Base-by-base conservation (phyloP, 2,113 vertebrate species). In the Rhodinocichla rosea region DNA sequence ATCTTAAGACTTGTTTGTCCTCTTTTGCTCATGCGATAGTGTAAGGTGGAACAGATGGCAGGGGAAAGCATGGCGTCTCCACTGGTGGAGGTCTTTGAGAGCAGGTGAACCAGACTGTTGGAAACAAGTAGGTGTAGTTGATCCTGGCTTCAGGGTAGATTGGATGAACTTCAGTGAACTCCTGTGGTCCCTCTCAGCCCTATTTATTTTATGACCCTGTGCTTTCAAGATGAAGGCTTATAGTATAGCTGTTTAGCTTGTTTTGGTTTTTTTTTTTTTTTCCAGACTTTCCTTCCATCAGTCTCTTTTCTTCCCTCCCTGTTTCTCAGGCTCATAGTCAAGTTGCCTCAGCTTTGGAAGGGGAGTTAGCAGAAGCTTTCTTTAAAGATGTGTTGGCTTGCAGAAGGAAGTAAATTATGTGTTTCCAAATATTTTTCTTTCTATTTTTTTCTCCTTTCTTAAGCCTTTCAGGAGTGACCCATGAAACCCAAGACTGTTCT, bases 401-500 rank as follows among this genome's bases (percentile, higher is more conserved):
- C 82, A 88, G 73, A 87, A 81, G 86, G 67, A 87, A 81, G 37
- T 81, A 62, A 56, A 32, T 90, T 67, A 35, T 12, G 16, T 87
- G 39, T 80, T 53, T 27, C 40, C 37, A 56, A 23, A 30, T 63
- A 6, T 27, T 50, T 68, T 68, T 35, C 17, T 69, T 68, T 49
- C 5, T 57, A 15, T 64, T 62, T 88, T 82, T 82, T 73, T 28
- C 19, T 79, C 19, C 47, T 80, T 90, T 91, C 26, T 63, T 80
- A 15, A 0, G 0, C 74, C 50, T 86, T 68, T 77, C 90, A 91
- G 49, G 65, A 94, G 55, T 71, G 65, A 74, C 59, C 40, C 74
- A 79, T 82, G 53, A 87, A 91, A 94, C n/a, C n/a, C 50, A 67
- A 79, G 78, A 78, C 33, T 92, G 83, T 75, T 94, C 76, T 73